Percentiles rank a stretch among this genome's conserved stretches.
phyloP scores from a whole-genome alignment of 92 coral and sea anemone species.

The Porites rus region DNA sequence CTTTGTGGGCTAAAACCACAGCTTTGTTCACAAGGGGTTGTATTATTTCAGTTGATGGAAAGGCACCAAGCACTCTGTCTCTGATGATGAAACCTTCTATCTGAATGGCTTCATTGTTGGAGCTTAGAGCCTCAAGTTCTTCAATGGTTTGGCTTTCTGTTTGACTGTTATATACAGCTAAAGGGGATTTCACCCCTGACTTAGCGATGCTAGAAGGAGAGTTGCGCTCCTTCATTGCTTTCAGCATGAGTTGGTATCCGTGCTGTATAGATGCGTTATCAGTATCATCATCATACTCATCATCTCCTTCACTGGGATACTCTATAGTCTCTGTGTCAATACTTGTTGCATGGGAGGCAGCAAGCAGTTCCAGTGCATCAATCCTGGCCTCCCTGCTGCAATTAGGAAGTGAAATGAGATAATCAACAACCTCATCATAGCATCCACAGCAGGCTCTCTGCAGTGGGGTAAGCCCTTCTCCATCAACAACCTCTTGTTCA shows the following conservation, averaged over 20 bases:
- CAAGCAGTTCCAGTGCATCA: constrained; percentile 64
- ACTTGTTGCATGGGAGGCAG: constrained; percentile 52
- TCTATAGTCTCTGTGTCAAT: constrained; percentile 54
- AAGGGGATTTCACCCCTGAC: constrained; percentile 3
- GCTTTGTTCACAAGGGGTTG: constrained; percentile 36
- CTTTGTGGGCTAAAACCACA: constrained; percentile 25
- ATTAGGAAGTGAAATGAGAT: constrained; percentile 50
- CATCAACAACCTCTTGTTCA: constrained; percentile 21
- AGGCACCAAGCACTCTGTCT: constrained; percentile 59
- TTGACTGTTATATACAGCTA: constrained; percentile 30
- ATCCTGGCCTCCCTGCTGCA: constrained; percentile 48
- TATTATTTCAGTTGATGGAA: constrained; percentile 9
- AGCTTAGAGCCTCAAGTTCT: constrained; percentile 43
- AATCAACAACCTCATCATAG: constrained; percentile 59
- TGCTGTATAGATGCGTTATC: constrained; percentile 38
- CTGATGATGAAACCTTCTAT: constrained; percentile 63
- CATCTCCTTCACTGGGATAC: constrained; percentile 54
- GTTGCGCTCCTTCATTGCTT: constrained; percentile 51
- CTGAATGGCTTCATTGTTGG: constrained; percentile 38
- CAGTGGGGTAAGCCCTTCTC: constrained; percentile 54
- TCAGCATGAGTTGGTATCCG: constrained; percentile 53
- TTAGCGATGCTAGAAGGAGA: constrained; percentile 16
- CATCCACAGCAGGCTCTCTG: constrained; percentile 51
- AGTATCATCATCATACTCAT: constrained; percentile 44
- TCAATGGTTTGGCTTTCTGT: constrained; percentile 50